Evolutionary conservation across 2,888 invertebrate genomes (phyloP).

Genomic region (Tenthredo scrophulariae): DNA sequence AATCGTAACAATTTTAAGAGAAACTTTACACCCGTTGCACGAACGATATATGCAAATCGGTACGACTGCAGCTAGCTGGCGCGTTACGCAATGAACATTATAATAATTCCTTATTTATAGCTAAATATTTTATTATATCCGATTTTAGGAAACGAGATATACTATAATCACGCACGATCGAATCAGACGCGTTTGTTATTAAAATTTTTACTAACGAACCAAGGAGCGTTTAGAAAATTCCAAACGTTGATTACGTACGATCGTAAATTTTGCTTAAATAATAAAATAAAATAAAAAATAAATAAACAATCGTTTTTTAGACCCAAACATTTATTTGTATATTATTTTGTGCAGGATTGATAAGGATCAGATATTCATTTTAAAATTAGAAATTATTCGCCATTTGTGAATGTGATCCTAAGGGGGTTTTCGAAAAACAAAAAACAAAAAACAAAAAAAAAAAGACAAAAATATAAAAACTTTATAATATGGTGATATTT

Average conservation of each 20-base stretch:
- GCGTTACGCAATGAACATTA: conserved; percentile 7
- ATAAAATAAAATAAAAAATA: background rate
- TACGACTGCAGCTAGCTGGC: background rate
- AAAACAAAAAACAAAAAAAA: background rate
- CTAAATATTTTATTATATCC: too few species aligned
- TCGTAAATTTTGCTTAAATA: background rate
- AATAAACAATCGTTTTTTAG: background rate
- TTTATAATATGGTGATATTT: background rate
- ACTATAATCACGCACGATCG: too few species aligned
- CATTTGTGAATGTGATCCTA: too few species aligned
- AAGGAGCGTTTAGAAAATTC: too few species aligned
- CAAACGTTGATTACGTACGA: too few species aligned
- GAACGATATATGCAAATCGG: background rate
- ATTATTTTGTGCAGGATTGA: background rate
- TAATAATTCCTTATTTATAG: background rate
- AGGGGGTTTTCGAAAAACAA: too few species aligned
- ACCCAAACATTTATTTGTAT: background rate
- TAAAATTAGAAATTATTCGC: background rate
- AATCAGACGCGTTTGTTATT: background rate
- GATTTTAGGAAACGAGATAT: too few species aligned
- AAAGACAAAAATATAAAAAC: background rate
- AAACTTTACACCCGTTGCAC: background rate
- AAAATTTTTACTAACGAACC: background rate
- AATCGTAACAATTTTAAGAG: background rate
- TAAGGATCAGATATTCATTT: background rate